Conservation (phyloP, 2,888 invertebrate species). For the Drosophila formosana region DNA sequence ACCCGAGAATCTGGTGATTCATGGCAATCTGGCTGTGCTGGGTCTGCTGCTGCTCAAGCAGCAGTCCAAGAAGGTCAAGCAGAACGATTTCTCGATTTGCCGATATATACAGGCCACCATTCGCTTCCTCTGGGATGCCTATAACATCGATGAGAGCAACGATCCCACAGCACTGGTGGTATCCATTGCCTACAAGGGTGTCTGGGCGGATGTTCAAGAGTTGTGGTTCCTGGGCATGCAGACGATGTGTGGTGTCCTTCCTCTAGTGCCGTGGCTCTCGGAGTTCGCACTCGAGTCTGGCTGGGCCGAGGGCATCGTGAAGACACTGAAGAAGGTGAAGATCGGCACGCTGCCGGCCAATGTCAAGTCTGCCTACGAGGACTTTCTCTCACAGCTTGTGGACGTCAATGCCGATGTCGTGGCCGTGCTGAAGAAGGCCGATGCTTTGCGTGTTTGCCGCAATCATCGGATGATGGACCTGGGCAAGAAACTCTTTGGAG, state of each 20-base stretch:
- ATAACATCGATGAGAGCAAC: conserved; percentile 94
- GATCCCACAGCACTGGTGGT: conserved; percentile 93
- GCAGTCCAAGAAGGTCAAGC: conserved; percentile 92
- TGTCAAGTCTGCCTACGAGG: conserved; percentile 95
- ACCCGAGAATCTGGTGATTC: conserved; percentile 93
- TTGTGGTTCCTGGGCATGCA: conserved; percentile 98
- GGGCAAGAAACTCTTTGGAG: conserved; percentile 94
- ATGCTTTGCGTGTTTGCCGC: conserved; percentile 93
- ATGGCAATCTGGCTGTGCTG: conserved; percentile 93
- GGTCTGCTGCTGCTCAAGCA: conserved; percentile 94
- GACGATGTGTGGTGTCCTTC: conserved; percentile 93
- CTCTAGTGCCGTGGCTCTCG: conserved; percentile 94
- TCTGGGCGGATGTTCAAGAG: conserved; percentile 95
- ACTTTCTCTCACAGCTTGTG: conserved; percentile 93
- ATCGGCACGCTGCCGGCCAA: conserved; percentile 92
- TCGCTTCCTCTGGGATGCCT: conserved; percentile 96
- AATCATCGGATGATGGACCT: conserved; percentile 95
- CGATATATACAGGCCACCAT: conserved; percentile 95
- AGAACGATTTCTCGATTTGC: conserved; percentile 95
- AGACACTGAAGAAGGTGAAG: conserved; percentile 92
- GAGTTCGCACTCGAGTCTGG: conserved; percentile 96
- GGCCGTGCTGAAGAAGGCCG: conserved; percentile 92
- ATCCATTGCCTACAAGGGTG: conserved; percentile 93
- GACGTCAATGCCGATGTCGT: conserved; percentile 92
- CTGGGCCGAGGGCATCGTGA: conserved; percentile 96